A percentile compares a stretch with the other conserved stretches of the same genome.
phyloP scores from a whole-genome alignment of 2,797 vertebrate genomes.

The Caiman crocodilus region DNA sequence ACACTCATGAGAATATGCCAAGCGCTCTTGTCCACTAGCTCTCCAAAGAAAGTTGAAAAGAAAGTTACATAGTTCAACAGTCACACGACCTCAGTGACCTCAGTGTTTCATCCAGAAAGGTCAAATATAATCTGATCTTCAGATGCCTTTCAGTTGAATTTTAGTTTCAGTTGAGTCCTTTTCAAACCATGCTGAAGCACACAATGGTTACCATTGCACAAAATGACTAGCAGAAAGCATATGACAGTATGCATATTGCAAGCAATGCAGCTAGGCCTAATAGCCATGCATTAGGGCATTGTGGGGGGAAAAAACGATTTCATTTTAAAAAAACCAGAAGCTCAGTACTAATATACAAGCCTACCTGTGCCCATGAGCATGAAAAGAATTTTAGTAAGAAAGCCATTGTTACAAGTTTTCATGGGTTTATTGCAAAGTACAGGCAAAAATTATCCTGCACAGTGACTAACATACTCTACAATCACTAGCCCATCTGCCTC shows the following conservation, averaged over 20 bases:
- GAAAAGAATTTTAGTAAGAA: conserved; percentile 12
- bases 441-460: conserved; percentile 66
- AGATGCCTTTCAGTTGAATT: conserved; percentile 46
- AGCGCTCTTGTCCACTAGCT: not conserved
- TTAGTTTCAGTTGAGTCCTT: not conserved
- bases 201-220: not conserved
- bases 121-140: conserved; percentile 51
- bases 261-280: not conserved
- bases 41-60: not conserved
- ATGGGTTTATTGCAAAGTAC: conserved; percentile 21
- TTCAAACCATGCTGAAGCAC: not conserved
- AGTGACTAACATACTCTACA: conserved; percentile 53
- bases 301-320: not conserved
- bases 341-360: not conserved
- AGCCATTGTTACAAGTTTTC: conserved; percentile 47
- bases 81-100: not conserved
- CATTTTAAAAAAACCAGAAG: not conserved
- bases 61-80: conserved; percentile 15
- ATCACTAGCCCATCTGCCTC: conserved; percentile 54
- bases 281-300: not conserved
- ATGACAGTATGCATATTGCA: rapidly evolving
- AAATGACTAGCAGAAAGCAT: not conserved
- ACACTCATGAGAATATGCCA: not conserved
- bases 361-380: not conserved
- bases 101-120: conserved; percentile 40